These are phyloP conservation scores for Enhydra lutris DNA, from an alignment of 2,113 vertebrate genomes.

Conservation along the genomic window DNA sequence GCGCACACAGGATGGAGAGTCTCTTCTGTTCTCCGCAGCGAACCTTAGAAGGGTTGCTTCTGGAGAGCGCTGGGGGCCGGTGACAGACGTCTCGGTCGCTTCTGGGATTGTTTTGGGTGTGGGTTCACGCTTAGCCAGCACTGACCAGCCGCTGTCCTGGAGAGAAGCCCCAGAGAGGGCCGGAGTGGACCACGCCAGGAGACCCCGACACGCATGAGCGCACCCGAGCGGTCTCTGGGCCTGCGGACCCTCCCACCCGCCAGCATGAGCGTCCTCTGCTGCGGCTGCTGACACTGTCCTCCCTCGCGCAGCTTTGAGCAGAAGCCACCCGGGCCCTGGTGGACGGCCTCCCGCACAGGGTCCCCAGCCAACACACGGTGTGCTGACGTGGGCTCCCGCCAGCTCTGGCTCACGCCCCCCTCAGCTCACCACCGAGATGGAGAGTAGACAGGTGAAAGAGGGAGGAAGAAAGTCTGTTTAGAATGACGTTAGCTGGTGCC, in stretches of 20 bases:
- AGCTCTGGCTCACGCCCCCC: rapidly evolving
- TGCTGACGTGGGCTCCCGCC: rapidly evolving
- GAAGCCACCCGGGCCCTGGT: not conserved
- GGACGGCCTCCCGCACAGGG: rapidly evolving
- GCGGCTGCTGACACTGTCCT: not conserved
- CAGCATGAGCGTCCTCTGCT: rapidly evolving
- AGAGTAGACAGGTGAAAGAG: not conserved
- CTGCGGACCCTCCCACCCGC: not conserved
- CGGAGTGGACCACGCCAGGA: rapidly evolving
- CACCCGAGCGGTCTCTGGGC: rapidly evolving
- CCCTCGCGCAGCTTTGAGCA: not conserved
- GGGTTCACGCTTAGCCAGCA: no score
- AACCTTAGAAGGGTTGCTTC: not conserved
- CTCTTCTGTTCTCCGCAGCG: constrained; percentile 9
- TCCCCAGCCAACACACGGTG: no score
- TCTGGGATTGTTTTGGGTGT: rapidly evolving
- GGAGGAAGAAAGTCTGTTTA: not conserved
- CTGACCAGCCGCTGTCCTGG: rapidly evolving
- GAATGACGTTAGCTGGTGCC: not conserved
- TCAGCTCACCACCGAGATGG: not conserved
- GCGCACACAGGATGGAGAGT: constrained; percentile 6
- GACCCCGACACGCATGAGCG: not conserved
- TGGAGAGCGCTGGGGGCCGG: not conserved
- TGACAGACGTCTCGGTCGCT: rapidly evolving
- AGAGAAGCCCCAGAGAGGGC: not conserved